Evolutionary conservation across 2,797 vertebrate species (phyloP), one percentile per base, ranked within the genome.

Genomic region (Heliangelus exortis): DNA sequence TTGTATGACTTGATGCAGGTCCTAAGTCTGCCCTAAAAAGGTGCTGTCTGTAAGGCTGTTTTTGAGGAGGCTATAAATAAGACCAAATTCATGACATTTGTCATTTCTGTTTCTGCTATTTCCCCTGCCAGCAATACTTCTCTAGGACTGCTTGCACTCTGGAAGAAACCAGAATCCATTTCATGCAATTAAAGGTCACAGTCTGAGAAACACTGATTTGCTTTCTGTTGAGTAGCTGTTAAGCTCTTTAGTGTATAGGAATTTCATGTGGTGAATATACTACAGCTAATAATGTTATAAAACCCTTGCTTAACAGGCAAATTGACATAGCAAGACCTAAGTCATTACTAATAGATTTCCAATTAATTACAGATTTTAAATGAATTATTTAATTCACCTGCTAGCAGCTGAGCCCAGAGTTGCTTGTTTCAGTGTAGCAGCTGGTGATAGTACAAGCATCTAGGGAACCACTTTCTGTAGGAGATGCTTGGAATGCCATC

Each of bases 401-500:
- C 63, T 87, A 90, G 25, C 73, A 79, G 65, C 68, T 92, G 71
- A 92, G 61, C 58, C 45, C 48, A n/a, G 18, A n/a, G 26, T 34
- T 76, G 28, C 16, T 8, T 31, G 17, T 86, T 86, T 93, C 53
- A 36, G 25, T 36, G 26, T 51, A 67, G 65, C 72, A 94, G 87
- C 82, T 82, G 51, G 58, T 88, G 73, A 69, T 31, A 45, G 67
- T 39, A 29, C 8, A 84, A 69, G 54, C 6, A 15, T 19, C n/a
- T 74, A n/a, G 31, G 41, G 68, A 80, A 85, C 23, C 58, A 33
- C 9, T 92, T 89, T 71, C 62, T 72, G 29, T 76, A 82, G 73
- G 36, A 90, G 88, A 21, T 94, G 93, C 74, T 89, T 92, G 81
- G 93, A 95, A 95, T 95, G 94, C 94, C 96, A 95, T 94, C 95